Evolutionary conservation across 2,888 invertebrate species (phyloP).

Genomic region (Pomacea canaliculata): DNA sequence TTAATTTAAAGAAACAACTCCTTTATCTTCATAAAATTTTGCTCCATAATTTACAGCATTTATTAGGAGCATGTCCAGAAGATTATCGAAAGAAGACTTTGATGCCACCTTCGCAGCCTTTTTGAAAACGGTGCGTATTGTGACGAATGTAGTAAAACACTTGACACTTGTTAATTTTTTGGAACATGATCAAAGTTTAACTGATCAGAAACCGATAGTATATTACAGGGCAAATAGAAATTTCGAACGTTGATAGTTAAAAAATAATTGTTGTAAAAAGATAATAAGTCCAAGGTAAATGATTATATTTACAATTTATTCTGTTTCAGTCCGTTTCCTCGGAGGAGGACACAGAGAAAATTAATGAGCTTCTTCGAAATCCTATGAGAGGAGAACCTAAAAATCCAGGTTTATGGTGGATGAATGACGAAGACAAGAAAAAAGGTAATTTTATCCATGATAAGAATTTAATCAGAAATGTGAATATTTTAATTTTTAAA

Average conservation of each 20-base stretch:
- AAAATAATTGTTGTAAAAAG: too few species aligned
- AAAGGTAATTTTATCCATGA: slow-evolving; percentile 10
- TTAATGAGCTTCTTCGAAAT: slow-evolving; percentile 50
- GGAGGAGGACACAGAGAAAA: slow-evolving; percentile 58
- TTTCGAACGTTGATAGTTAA: too few species aligned
- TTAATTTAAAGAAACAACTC: too few species aligned
- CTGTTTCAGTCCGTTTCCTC: slow-evolving; percentile 57
- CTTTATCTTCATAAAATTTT: too few species aligned
- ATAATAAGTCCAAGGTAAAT: too few species aligned
- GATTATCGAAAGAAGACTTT: slow-evolving; percentile 46
- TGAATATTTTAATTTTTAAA: neutral
- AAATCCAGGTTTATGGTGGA: slow-evolving; percentile 47
- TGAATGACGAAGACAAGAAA: slow-evolving; percentile 44
- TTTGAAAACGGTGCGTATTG: slow-evolving; percentile 52
- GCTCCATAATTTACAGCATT: too few species aligned
- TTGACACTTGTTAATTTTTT: too few species aligned
- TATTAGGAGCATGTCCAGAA: slow-evolving; percentile 19
- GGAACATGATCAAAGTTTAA: too few species aligned
- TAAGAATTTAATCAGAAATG: neutral
- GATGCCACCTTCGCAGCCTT: slow-evolving; percentile 63
- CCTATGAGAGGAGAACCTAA: slow-evolving; percentile 37
- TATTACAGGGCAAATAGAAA: too few species aligned
- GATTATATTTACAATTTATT: too few species aligned
- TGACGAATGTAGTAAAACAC: too few species aligned
- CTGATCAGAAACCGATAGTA: too few species aligned